Conservation (phyloP, 2,113 vertebrate genomes). For the Rousettus leschenaultii region DNA sequence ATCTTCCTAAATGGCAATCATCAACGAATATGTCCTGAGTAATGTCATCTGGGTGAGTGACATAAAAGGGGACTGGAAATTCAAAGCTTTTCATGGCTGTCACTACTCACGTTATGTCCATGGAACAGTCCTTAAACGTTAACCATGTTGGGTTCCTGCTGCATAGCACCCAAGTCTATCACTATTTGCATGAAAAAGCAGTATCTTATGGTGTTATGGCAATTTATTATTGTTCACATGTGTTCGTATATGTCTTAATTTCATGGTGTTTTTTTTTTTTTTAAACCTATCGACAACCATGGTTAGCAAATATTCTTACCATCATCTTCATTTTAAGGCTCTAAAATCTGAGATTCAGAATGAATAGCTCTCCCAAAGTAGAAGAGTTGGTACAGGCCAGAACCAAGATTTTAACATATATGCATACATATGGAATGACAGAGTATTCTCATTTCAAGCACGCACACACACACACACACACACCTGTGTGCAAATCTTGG, state of each 20-base stretch:
- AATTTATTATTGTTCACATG: not conserved
- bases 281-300: not conserved
- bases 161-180: not conserved
- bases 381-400: not conserved
- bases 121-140: not conserved
- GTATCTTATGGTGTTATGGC: not conserved
- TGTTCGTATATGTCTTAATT: not conserved
- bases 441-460: not conserved
- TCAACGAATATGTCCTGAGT: not conserved
- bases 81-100: not conserved
- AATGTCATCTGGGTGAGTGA: conserved; percentile 8
- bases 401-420: not conserved
- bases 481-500: not conserved
- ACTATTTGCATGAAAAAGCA: not conserved
- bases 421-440: not conserved
- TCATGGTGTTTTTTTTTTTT: not conserved
- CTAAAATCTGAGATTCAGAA: not conserved
- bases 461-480: not conserved
- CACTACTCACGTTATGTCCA: not conserved
- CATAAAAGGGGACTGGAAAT: not conserved
- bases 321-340: not conserved
- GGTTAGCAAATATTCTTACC: not conserved
- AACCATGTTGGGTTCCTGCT: not conserved
- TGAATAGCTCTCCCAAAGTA: not conserved
- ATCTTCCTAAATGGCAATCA: conserved; percentile 40